Evolutionary conservation across 2,888 invertebrate genomes (phyloP), one percentile per base, ranked within the genome.

Genomic region (Diaprepes abbreviatus): DNA sequence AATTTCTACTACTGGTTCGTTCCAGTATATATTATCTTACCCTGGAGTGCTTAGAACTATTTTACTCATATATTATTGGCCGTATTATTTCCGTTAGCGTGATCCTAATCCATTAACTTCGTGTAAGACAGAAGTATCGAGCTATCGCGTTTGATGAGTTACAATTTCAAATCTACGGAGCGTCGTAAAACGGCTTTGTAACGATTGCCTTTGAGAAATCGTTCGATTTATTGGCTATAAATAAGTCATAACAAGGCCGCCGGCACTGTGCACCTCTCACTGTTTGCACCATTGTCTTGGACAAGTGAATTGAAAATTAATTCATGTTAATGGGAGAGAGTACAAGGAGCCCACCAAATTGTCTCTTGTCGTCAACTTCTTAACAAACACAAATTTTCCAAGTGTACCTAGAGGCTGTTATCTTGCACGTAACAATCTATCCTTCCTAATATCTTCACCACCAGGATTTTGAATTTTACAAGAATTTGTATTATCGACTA

Each of bases 121-220:
- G 28, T 28, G 28, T 31, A 50, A 50, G 48, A 28, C 48, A 50
- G 45, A 45, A 45, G 48, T 50, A 50, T 50, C 48, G 48, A 50
- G 55, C 36, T 19, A 55, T 55, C 36, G 36, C 24, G 55, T 55
- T 55, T 38, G 55, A 36, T 21, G 12, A 38, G 36, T 55, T 16
- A 17, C 24, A 36, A 36, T 14, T 24, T 9, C 33, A 52, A 52
- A 50, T 52, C 52, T 52, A 14, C 24, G 4, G 38, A 55, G 55
- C 21, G 38, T 24, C 55, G 14, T 55, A 55, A 52, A 31, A 52
- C 24, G 31, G n/a, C 17, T 52, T 28, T 16, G 33, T 9, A 52
- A 55, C 55, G 55, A 55, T 38, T 14, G 19, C 24, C 24, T 14
- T 14, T 24, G 21, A 55, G 24, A 38, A 19, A 35, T 6, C 35